Base-by-base conservation (phyloP, 2,888 invertebrate genomes). In the Drosophila tanythrix region DNA sequence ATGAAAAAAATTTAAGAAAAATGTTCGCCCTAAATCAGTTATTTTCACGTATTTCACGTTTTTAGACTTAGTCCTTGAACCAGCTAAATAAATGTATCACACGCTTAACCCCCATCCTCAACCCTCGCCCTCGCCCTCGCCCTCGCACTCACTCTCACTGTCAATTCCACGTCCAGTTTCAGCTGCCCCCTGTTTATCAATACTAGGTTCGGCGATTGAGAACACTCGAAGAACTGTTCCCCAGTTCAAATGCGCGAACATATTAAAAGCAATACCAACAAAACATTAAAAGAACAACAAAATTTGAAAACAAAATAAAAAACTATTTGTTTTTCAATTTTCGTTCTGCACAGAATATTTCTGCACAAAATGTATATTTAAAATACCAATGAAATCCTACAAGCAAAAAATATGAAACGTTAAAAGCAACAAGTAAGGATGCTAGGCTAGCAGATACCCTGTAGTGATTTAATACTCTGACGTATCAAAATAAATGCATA, bases 321-420 rank as follows among this genome's bases (percentile, higher is more conserved):
- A 48, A 36, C 7, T 8, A 8, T 50, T 46, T 61, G 1, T 38
- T 62, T 59, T 66, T 66, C 38, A 35, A 35, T 55, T 62, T 70
- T 74, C 27, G 52, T 61, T 60, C 59, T 53, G 27, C 36, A n/a
- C 3, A 33, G 43, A 69, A 75, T 56, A 48, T 59, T 65, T 62
- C 59, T 64, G 69, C 65, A 59, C 62, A 50, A 70, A 71, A 58
- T 68, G 7, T 77, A 64, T 77, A 88, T 79, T 79, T 82, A 65
- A 87, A 74, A 51, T 59, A 53, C 48, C 55, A n/a, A 25, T 55
- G 62, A 65, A 35, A 43, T 31, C 48, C 15, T 43, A 59, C 29
- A 53, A n/a, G 46, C 21, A 21, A n/a, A 29, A 52, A 51, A 57
- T 52, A 36, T 38, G 18, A 33, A 50, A 63, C n/a, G 13, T n/a